phyloP scores from a whole-genome alignment of 2,113 vertebrate genomes.

The Chiloscyllium plagiosum region DNA sequence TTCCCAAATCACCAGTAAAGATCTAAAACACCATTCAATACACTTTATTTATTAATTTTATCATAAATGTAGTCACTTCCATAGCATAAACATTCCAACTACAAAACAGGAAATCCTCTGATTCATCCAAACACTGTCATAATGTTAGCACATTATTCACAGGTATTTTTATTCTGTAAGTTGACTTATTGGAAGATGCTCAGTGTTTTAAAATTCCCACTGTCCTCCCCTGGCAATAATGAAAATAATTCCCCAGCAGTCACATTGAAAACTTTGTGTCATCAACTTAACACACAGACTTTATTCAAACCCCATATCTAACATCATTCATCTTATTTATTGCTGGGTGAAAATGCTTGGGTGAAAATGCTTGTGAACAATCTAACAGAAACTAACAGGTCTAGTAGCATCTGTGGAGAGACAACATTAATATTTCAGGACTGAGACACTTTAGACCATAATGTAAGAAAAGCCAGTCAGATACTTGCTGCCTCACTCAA shows the following conservation, averaged over 20 bases:
- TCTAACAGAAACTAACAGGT: not conserved
- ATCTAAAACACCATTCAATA: not conserved
- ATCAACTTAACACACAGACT: not conserved
- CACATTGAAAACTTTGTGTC: not conserved
- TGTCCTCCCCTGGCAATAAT: not conserved
- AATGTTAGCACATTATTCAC: not conserved
- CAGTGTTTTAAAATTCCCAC: no score
- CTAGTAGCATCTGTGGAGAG: not conserved
- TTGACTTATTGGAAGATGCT: not conserved
- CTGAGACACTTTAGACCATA: not conserved
- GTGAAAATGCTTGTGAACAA: not conserved
- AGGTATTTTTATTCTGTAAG: not conserved
- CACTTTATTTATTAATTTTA: not conserved
- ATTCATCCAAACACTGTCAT: not conserved
- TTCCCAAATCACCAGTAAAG: not conserved
- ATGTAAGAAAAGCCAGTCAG: not conserved
- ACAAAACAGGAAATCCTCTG: not conserved
- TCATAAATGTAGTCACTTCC: not conserved
- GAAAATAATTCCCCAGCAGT: not conserved
- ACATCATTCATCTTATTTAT: not conserved
- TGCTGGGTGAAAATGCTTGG: not conserved
- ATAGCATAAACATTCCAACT: not conserved
- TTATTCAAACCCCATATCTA: not conserved
- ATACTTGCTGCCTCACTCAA: not conserved
- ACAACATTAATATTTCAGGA: not conserved